Evolutionary conservation across 2,888 invertebrate genomes (phyloP), one percentile per base, ranked within the genome.

Genomic region (Leuctra nigra): DNA sequence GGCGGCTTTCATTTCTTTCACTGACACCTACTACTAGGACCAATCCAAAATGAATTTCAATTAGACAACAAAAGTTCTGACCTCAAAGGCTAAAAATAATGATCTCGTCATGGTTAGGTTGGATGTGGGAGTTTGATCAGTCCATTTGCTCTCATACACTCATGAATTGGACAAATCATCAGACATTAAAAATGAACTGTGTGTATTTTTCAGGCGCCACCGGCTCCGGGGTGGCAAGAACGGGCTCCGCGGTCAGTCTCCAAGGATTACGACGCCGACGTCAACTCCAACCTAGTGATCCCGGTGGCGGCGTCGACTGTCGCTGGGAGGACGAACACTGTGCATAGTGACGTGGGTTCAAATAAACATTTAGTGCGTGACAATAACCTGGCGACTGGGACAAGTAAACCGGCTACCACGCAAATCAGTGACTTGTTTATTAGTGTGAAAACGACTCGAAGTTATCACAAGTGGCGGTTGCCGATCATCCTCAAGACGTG

Each of bases 381-480:
- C 24, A 50, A 50, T 50, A 50, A 50, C 13, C 68, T 69, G 54
- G 70, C 72, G 54, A 75, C 74, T 14, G 75, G 75, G 54, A 75
- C 74, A 25, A 70, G 73, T 64, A 72, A 77, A 64, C 81, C 83
- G 58, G 80, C 80, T 60, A 80, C 83, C 62, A 84, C 87, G 63
- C 82, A 80, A 65, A 75, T 92, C 66, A 82, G 88, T 74, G 93
- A 95, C 75, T 80, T 96, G 68, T 95, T 94, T 75, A 90, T 96
- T 72, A 91, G 91, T 76, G 93, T 97, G 56, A 97, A 97, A 77
- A 95, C 96, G 61, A 91, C 95, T 56, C 84, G 85, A 71, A 83
- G 84, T 74, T 93, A 91, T 75, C 93, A 96, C 72, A 76, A 82
- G 63, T 83, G 85, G 53, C 81, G 97, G 66, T 73, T 98, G 68